Conservation (phyloP, 2,888 invertebrate genomes). For the Xylocampa areola region DNA sequence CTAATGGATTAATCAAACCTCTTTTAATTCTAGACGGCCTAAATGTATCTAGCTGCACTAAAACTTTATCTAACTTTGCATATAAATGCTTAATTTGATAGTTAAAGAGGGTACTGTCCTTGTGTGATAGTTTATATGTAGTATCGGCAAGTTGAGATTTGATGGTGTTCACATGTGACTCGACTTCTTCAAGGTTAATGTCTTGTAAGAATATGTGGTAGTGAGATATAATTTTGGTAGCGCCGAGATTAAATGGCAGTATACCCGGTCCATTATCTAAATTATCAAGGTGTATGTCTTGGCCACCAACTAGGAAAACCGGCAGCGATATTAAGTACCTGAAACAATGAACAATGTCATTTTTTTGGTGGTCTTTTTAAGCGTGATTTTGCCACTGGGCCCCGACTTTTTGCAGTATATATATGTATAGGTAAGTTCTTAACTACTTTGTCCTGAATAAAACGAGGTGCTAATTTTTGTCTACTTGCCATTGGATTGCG, state of each 20-base stretch:
- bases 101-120: neutral
- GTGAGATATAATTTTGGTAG: neutral
- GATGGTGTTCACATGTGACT: neutral
- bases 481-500: neutral
- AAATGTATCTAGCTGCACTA: neutral
- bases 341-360: neutral
- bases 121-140: neutral
- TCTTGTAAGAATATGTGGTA: neutral
- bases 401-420: neutral
- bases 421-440: neutral
- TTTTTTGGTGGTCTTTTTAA: neutral
- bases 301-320: neutral
- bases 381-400: neutral
- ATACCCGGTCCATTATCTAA: neutral
- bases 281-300: neutral
- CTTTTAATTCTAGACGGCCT: neutral
- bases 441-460: neutral
- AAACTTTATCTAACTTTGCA: neutral
- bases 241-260: neutral
- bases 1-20: conserved; percentile 2
- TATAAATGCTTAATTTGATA: neutral
- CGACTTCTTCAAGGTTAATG: neutral
- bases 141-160: neutral
- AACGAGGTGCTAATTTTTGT: neutral
- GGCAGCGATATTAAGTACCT: neutral